phyloP scores from a whole-genome alignment of 2,113 vertebrate species.

The Machaerirhynchus nigripectus region DNA sequence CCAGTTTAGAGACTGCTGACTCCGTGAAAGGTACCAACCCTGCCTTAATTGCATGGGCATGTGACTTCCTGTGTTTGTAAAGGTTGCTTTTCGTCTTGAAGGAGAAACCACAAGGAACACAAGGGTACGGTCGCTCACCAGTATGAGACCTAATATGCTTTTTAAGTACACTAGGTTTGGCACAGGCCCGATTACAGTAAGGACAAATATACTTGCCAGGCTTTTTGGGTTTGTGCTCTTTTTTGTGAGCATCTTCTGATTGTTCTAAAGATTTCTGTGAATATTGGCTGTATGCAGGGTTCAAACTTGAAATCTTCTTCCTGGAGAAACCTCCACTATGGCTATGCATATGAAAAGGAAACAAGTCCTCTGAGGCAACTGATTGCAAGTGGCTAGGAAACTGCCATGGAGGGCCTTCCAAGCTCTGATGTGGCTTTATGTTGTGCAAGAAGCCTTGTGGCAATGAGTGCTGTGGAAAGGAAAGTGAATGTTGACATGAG shows the following conservation, averaged over 20 bases:
- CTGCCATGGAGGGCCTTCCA: slow-evolving; percentile 90
- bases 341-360: slow-evolving; percentile 85
- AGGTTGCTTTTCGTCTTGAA: slow-evolving; percentile 99
- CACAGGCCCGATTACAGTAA: slow-evolving; percentile 95
- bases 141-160: slow-evolving; percentile 99
- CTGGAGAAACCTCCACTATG: slow-evolving; percentile 84
- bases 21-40: slow-evolving; percentile 94
- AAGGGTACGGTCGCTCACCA: slow-evolving; percentile 94
- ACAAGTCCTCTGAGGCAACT: slow-evolving; percentile 88
- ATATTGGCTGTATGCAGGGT: slow-evolving; percentile 88
- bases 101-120: slow-evolving; percentile 95
- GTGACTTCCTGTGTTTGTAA: slow-evolving; percentile 98
- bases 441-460: slow-evolving; percentile 88
- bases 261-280: slow-evolving; percentile 88
- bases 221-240: slow-evolving; percentile 97
- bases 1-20: slow-evolving; percentile 82
- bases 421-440: slow-evolving; percentile 87
- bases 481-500: slow-evolving; percentile 86
- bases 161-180: slow-evolving; percentile 98
- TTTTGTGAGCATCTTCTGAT: slow-evolving; percentile 89
- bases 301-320: slow-evolving; percentile 90
- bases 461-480: slow-evolving; percentile 91
- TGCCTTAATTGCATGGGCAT: slow-evolving; percentile 98
- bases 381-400: slow-evolving; percentile 86
- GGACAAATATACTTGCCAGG: slow-evolving; percentile 97